Evolutionary conservation across 2,888 invertebrate genomes (phyloP).

Genomic region (Thelaira solivaga): DNA sequence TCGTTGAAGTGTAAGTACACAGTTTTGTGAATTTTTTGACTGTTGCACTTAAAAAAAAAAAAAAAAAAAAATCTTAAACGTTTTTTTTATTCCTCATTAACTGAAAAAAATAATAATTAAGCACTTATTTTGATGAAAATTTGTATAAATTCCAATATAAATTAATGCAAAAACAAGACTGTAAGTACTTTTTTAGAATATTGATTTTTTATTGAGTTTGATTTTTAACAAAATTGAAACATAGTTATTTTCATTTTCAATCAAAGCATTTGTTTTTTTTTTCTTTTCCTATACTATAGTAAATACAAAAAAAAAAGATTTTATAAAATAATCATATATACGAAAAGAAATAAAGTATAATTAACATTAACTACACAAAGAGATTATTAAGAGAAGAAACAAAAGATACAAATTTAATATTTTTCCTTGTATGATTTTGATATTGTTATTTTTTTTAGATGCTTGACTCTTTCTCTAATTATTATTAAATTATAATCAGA

Average conservation of each 20-base stretch:
- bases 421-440: slow-evolving; percentile 6
- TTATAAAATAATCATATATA: slow-evolving; percentile 54
- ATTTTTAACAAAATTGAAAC: slow-evolving; percentile 58
- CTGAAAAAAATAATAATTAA: too few species aligned
- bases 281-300: slow-evolving; percentile 52
- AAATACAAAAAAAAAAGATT: slow-evolving; percentile 57
- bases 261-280: slow-evolving; percentile 51
- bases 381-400: slow-evolving; percentile 6
- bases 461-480: slow-evolving; percentile 51
- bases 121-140: too few species aligned
- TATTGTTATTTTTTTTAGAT: slow-evolving; percentile 37
- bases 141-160: not conserved
- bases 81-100: too few species aligned
- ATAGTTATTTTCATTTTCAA: slow-evolving; percentile 46
- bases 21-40: too few species aligned
- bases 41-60: too few species aligned
- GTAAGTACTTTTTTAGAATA: slow-evolving; percentile 33
- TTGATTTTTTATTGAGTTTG: slow-evolving; percentile 56
- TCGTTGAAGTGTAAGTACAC: too few species aligned
- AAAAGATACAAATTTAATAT: slow-evolving; percentile 38
- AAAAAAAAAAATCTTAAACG: too few species aligned
- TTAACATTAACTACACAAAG: slow-evolving; percentile 61
- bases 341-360: slow-evolving; percentile 57
- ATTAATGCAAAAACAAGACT: not conserved
- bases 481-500: slow-evolving; percentile 59